These are phyloP conservation scores for Oncorhynchus gorbuscha DNA, from an alignment of 2,113 vertebrate species.

Conservation along the genomic window DNA sequence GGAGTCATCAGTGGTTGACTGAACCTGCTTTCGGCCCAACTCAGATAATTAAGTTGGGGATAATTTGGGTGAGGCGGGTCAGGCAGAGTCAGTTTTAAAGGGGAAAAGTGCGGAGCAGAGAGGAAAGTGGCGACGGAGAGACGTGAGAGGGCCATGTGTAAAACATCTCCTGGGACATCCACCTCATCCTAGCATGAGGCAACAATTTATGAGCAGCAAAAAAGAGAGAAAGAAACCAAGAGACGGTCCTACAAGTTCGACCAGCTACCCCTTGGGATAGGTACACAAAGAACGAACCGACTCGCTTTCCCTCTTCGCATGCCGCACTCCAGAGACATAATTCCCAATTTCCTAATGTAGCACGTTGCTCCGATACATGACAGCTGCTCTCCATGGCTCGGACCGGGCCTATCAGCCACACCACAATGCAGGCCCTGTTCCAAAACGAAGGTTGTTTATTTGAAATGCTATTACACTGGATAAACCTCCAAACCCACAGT, in stretches of 20 bases:
- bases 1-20: constrained; percentile 21
- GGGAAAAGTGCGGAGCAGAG: constrained; percentile 15
- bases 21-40: constrained; percentile 34
- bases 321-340: constrained; percentile 47
- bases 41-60: constrained; percentile 40
- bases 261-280: neutral
- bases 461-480: constrained; percentile 54
- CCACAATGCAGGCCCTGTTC: constrained; percentile 51
- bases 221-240: constrained; percentile 23
- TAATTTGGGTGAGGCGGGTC: constrained; percentile 41
- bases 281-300: neutral
- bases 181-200: constrained; percentile 62
- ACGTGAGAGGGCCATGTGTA: constrained; percentile 33
- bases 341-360: constrained; percentile 57
- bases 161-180: constrained; percentile 36
- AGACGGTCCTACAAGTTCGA: neutral
- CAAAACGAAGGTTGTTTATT: constrained; percentile 54
- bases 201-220: constrained; percentile 59
- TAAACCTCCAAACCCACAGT: constrained; percentile 53
- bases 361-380: constrained; percentile 43
- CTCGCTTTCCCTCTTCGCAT: constrained; percentile 14
- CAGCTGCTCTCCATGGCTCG: constrained; percentile 52
- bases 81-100: constrained; percentile 3
- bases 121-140: constrained; percentile 31
- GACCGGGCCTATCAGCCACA: constrained; percentile 40